Percentiles rank a stretch among this genome's conserved stretches.
phyloP scores from a whole-genome alignment of 2,797 vertebrate genomes.

The Molossus alvarezi region DNA sequence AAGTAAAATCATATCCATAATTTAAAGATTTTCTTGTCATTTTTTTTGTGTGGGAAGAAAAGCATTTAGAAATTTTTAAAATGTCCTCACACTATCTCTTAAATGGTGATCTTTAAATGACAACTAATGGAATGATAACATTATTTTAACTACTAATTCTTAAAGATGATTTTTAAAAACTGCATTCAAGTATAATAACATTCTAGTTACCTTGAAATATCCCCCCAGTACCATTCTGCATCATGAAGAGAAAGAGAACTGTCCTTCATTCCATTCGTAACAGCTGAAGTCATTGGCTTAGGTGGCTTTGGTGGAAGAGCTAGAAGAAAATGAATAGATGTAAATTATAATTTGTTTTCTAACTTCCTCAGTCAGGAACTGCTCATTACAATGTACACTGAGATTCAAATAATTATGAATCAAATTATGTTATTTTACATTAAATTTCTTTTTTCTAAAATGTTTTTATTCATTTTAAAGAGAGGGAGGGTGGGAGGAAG shows the following conservation, averaged over 20 bases:
- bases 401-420: conserved; percentile 70
- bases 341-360: conserved; percentile 62
- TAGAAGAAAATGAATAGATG: conserved; percentile 85
- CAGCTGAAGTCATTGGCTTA: conserved; percentile 94
- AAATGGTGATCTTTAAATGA: conserved; percentile 69
- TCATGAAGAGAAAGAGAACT: conserved; percentile 94
- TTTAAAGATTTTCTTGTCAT: conserved; percentile 44
- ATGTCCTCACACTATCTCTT: conserved; percentile 43
- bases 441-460: not conserved
- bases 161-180: conserved; percentile 51
- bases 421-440: conserved; percentile 40
- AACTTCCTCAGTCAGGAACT: conserved; percentile 60
- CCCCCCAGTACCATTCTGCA: conserved; percentile 99
- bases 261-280: conserved; percentile 93
- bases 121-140: conserved; percentile 36
- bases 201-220: conserved; percentile 96
- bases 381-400: conserved; percentile 51
- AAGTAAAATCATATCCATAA: conserved; percentile 61
- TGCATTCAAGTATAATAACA: conserved; percentile 55
- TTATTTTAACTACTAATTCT: conserved; percentile 58
- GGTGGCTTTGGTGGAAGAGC: conserved; percentile 98
- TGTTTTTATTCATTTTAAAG: not conserved
- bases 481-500: not conserved
- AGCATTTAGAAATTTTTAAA: conserved; percentile 51
- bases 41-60: conserved; percentile 41